A percentile compares a stretch with the other conserved stretches of the same genome.
phyloP scores from a whole-genome alignment of 2,888 invertebrate species.

The Drosophila antonietae region DNA sequence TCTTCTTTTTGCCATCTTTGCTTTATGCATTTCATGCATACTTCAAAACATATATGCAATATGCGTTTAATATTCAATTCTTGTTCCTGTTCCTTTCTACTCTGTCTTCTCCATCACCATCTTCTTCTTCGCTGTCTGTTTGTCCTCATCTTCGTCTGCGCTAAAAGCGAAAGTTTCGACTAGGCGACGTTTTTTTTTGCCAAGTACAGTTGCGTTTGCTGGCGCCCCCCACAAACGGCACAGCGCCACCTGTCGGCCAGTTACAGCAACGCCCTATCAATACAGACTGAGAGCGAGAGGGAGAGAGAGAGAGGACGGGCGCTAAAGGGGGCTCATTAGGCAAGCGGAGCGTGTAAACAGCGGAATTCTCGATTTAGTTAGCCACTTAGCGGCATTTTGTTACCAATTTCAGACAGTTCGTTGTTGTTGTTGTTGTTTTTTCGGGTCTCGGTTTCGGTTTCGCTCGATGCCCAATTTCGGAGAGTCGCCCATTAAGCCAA shows the following conservation, averaged over 20 bases:
- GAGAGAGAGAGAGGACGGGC: neutral
- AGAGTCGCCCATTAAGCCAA: slow-evolving; percentile 64
- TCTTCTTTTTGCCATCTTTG: slow-evolving; percentile 51
- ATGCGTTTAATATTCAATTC: slow-evolving; percentile 72
- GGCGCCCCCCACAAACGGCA: slow-evolving; percentile 4
- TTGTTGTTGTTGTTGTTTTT: neutral
- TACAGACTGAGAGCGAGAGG: neutral
- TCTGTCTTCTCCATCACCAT: slow-evolving; percentile 7
- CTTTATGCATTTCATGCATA: slow-evolving; percentile 74
- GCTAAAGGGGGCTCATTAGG: slow-evolving; percentile 58
- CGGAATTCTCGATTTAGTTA: slow-evolving; percentile 65
- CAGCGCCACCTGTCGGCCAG: slow-evolving; percentile 37
- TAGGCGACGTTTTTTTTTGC: slow-evolving; percentile 18
- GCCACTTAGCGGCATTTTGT: slow-evolving; percentile 72
- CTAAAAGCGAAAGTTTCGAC: slow-evolving; percentile 50
- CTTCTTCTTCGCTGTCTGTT: neutral
- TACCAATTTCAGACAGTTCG: slow-evolving; percentile 52
- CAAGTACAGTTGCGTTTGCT: slow-evolving; percentile 42
- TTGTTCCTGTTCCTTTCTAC: slow-evolving; percentile 52
- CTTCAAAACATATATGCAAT: slow-evolving; percentile 62
- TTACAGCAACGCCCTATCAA: slow-evolving; percentile 14
- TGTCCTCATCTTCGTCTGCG: neutral
- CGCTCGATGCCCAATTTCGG: slow-evolving; percentile 66
- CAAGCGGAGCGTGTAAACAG: slow-evolving; percentile 77
- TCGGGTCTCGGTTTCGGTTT: slow-evolving; percentile 51